Evolutionary conservation across 2,113 vertebrate genomes (phyloP), one percentile per base, ranked within the genome.

Genomic region (Serilophus lunatus): DNA sequence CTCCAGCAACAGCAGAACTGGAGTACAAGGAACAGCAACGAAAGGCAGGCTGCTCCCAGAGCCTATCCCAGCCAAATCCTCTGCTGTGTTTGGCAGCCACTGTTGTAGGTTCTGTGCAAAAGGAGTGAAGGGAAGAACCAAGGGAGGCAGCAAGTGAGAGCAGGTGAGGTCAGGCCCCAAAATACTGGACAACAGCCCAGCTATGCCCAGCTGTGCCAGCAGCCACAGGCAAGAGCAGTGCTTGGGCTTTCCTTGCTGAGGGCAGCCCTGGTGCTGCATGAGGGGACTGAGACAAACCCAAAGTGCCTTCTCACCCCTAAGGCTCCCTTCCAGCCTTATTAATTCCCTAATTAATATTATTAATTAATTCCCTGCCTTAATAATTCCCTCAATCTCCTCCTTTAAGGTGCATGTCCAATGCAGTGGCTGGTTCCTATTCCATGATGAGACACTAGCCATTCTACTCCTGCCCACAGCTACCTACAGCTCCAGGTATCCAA

Each of bases 371-470:
- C n/a, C n/a, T n/a, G n/a, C n/a, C n/a, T n/a, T n/a, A n/a, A n/a
- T 7, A 51, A 35, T 12, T 51, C 24, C 33, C 45, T 18, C n/a
- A 42, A 74, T 53, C 35, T 77, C 51, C 18, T 17, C 5, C 1
- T 42, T 86, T 50, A 69, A 63, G 29, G 5, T 74, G 44, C 9
- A 2, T 0, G 0, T 20, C 10, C 15, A 25, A 76, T 35, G 49
- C 51, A 66, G 42, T 2, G 2, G 15, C 23, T 61, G 33, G 10
- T 22, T 10, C 4, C 14, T 5, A 12, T 1, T 25, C 13, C 0
- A 0, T 0, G 4, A 31, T 14, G 15, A 13, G 36, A 50, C 11
- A 3, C 12, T 5, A 3, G 6, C 5, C n/a, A 19, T 40, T 51
- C 35, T 42, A 54, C 72, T 56, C 20, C 63, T 72, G 33, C 22